These are phyloP conservation scores for Acrossocheilus fasciatus DNA, from an alignment of 2,797 vertebrate species.

Conservation along the genomic window DNA sequence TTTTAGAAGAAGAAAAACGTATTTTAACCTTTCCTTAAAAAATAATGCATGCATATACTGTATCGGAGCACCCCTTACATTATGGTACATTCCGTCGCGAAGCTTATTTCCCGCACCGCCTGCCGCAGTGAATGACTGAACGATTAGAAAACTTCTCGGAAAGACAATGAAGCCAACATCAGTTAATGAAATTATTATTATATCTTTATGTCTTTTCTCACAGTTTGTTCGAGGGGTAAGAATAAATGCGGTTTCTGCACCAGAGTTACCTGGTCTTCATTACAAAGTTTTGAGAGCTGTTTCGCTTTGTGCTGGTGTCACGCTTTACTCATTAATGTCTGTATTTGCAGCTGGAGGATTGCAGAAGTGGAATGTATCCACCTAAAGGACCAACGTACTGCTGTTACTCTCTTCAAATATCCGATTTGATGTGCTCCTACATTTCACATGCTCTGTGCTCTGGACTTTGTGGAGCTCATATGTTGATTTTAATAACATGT, in stretches of 20 bases:
- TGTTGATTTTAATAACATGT: not conserved
- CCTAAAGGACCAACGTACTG: conserved; percentile 92
- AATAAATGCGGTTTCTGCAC: not conserved
- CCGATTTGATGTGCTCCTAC: not conserved
- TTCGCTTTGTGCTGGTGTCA: not conserved
- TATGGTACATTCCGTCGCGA: conserved; percentile 46
- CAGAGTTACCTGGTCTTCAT: not conserved
- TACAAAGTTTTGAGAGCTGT: not conserved
- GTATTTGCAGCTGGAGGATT: conserved; percentile 88
- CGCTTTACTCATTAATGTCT: not conserved
- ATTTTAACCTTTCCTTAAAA: not conserved
- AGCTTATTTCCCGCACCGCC: not conserved
- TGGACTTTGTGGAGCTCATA: not conserved
- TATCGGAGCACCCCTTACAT: not conserved
- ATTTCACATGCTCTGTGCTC: not conserved
- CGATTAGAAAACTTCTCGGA: not conserved
- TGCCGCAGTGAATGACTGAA: not conserved
- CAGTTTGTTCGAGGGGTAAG: conserved; percentile 40
- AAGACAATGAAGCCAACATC: not conserved
- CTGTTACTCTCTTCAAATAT: not conserved
- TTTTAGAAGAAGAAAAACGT: not conserved
- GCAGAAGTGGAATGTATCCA: conserved; percentile 87
- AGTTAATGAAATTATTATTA: not conserved
- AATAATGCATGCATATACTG: too few species aligned
- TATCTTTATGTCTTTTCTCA: not conserved